phyloP scores from a whole-genome alignment of 2,888 invertebrate species.

The Xylocampa areola region DNA sequence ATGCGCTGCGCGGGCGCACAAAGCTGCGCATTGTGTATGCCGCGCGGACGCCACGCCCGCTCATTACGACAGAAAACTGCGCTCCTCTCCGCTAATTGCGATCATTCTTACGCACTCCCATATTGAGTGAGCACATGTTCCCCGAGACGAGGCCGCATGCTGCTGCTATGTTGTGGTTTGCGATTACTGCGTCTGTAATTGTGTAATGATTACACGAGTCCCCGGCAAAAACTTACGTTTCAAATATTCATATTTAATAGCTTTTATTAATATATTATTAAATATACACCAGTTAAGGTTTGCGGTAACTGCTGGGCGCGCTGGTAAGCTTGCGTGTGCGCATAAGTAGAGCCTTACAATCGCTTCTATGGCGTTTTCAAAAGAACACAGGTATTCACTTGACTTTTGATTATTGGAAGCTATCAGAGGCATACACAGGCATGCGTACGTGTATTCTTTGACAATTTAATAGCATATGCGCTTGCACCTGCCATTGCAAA shows the following conservation, averaged over 20 bases:
- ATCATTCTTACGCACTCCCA: slow-evolving; percentile 73
- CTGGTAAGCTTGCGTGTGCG: slow-evolving; percentile 45
- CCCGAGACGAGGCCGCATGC: slow-evolving; percentile 75
- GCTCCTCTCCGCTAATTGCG: slow-evolving; percentile 75
- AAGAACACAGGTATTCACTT: slow-evolving; percentile 60
- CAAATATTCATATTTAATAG: slow-evolving; percentile 69
- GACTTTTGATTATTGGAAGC: slow-evolving; percentile 83
- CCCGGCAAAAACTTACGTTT: slow-evolving; percentile 66
- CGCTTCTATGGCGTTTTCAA: slow-evolving; percentile 45
- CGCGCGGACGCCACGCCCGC: slow-evolving; percentile 64
- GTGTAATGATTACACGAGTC: slow-evolving; percentile 73
- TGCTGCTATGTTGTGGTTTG: slow-evolving; percentile 82
- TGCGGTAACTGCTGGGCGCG: slow-evolving; percentile 68
- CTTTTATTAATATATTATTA: slow-evolving; percentile 70
- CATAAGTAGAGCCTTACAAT: slow-evolving; percentile 39
- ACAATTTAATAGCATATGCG: slow-evolving; percentile 89
- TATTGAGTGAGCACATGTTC: slow-evolving; percentile 83
- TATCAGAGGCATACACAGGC: slow-evolving; percentile 76
- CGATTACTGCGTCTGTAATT: slow-evolving; percentile 76
- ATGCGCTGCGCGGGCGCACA: slow-evolving; percentile 61
- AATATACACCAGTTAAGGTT: slow-evolving; percentile 67
- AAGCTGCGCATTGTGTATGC: slow-evolving; percentile 66
- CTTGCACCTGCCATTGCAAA: slow-evolving; percentile 87
- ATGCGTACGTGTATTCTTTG: slow-evolving; percentile 84
- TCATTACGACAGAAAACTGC: slow-evolving; percentile 73